Evolutionary conservation across 2,113 vertebrate genomes (phyloP).

Genomic region (Pituophis catenifer): DNA sequence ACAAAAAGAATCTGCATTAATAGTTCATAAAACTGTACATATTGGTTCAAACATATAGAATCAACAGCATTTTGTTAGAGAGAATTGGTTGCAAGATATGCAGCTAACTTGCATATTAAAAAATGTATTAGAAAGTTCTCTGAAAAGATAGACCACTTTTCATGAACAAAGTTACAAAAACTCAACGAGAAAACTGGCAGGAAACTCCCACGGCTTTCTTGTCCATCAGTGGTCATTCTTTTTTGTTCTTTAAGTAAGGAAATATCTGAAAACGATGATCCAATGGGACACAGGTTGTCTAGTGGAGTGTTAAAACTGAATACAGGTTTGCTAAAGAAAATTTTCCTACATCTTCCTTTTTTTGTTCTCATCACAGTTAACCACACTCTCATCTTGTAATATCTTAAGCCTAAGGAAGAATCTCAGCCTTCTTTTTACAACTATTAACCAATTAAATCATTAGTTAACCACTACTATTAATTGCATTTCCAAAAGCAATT

Average conservation of each 20-base stretch:
- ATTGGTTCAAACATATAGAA: neutral
- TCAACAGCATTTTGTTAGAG: neutral
- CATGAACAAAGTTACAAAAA: neutral
- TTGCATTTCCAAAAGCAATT: constrained; percentile 12
- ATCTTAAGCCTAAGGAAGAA: neutral
- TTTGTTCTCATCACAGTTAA: neutral
- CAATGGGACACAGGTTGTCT: neutral
- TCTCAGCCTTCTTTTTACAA: constrained; percentile 16
- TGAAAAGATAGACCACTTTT: neutral
- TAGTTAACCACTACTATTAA: neutral
- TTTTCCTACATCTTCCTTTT: neutral
- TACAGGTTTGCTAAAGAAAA: neutral
- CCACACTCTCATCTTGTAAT: neutral
- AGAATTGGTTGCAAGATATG: neutral
- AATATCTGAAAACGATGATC: neutral
- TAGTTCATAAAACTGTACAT: neutral
- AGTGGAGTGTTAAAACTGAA: neutral
- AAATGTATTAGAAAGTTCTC: neutral
- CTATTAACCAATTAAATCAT: constrained; percentile 24
- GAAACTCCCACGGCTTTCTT: neutral
- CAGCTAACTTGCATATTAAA: neutral
- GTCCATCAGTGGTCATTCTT: neutral
- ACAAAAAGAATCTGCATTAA: neutral
- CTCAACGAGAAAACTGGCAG: neutral
- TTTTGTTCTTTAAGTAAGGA: neutral